Conservation (phyloP, 1,140 invertebrate genomes). For the Tetramorium simillimum region DNA sequence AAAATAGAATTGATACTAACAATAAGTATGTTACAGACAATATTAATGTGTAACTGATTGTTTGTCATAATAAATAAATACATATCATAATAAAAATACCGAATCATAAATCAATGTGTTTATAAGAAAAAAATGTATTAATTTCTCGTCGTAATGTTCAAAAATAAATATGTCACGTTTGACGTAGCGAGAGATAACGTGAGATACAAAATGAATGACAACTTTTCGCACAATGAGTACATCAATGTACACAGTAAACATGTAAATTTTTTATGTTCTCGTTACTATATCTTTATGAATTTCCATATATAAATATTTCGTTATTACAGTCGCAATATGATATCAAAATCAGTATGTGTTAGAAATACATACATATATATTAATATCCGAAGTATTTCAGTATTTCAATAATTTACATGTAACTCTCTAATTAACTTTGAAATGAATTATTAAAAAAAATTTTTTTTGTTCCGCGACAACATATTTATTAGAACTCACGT, state of each 20-base stretch:
- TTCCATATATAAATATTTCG: slow-evolving; percentile 9
- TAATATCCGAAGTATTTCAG: neutral
- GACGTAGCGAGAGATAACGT: neutral
- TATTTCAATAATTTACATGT: neutral
- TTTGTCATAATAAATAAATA: neutral
- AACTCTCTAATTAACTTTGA: neutral
- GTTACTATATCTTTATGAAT: neutral
- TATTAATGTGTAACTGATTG: neutral
- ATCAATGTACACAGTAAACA: neutral
- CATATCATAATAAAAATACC: neutral
- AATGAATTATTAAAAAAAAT: neutral
- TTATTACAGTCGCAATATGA: neutral
- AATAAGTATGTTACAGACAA: neutral
- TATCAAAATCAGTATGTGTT: neutral
- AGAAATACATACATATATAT: slow-evolving; percentile 9
- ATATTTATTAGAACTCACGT: neutral
- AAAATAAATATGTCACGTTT: neutral
- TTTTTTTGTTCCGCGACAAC: neutral
- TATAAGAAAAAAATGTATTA: neutral
- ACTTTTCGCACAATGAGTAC: slow-evolving; percentile 9
- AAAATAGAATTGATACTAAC: neutral
- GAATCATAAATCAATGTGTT: neutral
- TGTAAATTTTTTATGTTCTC: slow-evolving; percentile 15
- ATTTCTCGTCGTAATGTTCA: neutral
- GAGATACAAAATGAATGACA: neutral